Base-by-base conservation (phyloP, 1,140 invertebrate genomes). In the Drosophila orena region DNA sequence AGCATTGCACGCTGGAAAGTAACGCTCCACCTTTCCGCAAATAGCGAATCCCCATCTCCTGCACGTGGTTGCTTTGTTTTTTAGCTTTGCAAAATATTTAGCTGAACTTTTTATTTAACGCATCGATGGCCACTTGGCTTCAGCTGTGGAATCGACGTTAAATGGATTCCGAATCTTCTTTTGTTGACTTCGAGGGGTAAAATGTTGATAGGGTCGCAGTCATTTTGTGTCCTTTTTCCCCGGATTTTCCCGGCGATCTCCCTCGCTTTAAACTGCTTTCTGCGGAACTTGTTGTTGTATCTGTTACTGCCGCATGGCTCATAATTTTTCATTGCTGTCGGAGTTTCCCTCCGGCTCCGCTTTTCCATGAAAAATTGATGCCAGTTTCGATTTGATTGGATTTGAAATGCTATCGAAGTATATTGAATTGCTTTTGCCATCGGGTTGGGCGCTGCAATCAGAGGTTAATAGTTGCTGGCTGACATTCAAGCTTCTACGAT, bases 71-170 rank as follows among this genome's bases (percentile, higher is more conserved):
- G 52, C 54, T 76, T 79, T 78, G 81, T 83, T 78, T 83, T 78
- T 84, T 81, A 65, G 65, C 57, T 60, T 76, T 62, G 65, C n/a
- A 62, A 76, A 79, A 84, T 83, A 79, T 84, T 83, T 83, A 83
- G 75, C 76, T 79, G 80, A 84, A 79, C 68, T 83, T 83, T 79
- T 83, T 83, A 83, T 83, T 83, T 83, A 83, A 84, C 80, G 80
- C 80, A 83, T 84, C 80, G 79, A 71, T 83, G 55, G 60, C 70
- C 80, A 79, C 64, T 83, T 83, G 78, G 58, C 46, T 56, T 30
- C 34, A 69, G 42, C 34, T 46, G 40, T 12, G 55, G 22, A 17
- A 43, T 54, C 22, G 50, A 37, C 55, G 44, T 12, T 35, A 15
- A 44, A 35, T 30, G 47, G 49, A 44, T 24, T 38, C 61, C 34